phyloP scores from a whole-genome alignment of 2,113 vertebrate species.

The Gymnobelideus leadbeateri region DNA sequence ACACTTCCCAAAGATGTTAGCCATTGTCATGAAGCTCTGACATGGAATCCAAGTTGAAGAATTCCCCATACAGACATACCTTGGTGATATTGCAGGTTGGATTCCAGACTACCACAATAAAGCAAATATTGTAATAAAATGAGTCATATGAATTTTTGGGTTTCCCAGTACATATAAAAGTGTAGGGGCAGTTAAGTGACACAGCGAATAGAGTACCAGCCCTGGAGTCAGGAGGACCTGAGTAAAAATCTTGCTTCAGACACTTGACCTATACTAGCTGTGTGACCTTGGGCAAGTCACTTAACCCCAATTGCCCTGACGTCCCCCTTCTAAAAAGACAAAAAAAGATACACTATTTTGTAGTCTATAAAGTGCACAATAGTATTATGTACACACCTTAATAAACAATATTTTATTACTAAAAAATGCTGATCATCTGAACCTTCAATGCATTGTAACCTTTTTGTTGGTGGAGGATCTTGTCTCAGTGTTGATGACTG shows the following conservation, averaged over 20 bases:
- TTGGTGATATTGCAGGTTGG: neutral
- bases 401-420: neutral
- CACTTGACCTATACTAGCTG: too few relatives aligned
- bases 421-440: neutral
- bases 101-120: neutral
- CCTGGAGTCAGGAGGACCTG: too few relatives aligned
- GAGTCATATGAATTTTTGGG: neutral
- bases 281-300: too few relatives aligned
- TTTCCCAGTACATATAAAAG: neutral
- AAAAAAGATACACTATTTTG: neutral
- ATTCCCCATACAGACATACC: neutral
- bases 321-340: too few relatives aligned
- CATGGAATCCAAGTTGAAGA: neutral
- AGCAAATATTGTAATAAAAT: neutral
- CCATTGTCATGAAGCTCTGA: neutral
- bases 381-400: neutral
- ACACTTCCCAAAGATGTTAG: neutral
- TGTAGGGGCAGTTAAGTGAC: too few relatives aligned
- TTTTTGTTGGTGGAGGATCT: neutral
- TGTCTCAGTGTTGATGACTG: neutral
- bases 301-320: too few relatives aligned
- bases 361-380: neutral
- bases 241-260: too few relatives aligned
- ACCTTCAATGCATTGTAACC: neutral
- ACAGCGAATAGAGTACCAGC: too few relatives aligned